Evolutionary conservation across 37 sponge, comb jelly and placozoan genomes (phyloP).

Genomic region (Axinella damicornis): DNA sequence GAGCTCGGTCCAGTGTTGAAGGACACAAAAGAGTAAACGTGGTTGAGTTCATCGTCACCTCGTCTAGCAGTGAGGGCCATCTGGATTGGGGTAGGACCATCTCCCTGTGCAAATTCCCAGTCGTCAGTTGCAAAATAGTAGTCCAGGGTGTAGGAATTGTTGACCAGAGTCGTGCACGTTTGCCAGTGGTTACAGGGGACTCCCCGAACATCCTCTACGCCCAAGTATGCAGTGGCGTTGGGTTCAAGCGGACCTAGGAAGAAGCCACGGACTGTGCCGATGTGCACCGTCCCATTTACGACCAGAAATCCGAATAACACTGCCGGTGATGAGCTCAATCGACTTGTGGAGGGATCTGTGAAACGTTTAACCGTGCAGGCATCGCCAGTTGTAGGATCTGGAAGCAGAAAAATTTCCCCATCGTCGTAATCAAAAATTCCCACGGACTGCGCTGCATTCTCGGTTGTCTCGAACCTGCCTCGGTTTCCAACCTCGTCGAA

Average conservation of each 20-base stretch:
- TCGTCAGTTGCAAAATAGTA: conserved; percentile 39
- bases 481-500: conserved; percentile 47
- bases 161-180: conserved; percentile 16
- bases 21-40: too few species aligned
- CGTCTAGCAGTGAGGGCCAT: too few species aligned
- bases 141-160: conserved; percentile 34
- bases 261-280: too few species aligned
- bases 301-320: conserved; percentile 22
- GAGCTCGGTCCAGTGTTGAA: conserved; percentile 36
- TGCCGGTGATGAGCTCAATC: too few species aligned
- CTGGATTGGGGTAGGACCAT: too few species aligned
- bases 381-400: too few species aligned
- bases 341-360: too few species aligned
- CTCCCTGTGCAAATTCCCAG: neutral
- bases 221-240: conserved; percentile 23
- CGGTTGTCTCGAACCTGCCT: conserved; percentile 16
- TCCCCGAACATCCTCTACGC: conserved; percentile 33
- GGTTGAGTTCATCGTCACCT: too few species aligned
- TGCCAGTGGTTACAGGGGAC: conserved; percentile 58
- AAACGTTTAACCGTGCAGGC: too few species aligned
- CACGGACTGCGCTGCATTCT: neutral
- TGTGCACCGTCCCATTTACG: conserved; percentile 37
- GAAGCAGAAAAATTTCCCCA: conserved; percentile 18
- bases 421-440: conserved; percentile 15
- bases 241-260: neutral